Evolutionary conservation across 2,888 invertebrate species (phyloP).

Genomic region (Synergus japonicus): DNA sequence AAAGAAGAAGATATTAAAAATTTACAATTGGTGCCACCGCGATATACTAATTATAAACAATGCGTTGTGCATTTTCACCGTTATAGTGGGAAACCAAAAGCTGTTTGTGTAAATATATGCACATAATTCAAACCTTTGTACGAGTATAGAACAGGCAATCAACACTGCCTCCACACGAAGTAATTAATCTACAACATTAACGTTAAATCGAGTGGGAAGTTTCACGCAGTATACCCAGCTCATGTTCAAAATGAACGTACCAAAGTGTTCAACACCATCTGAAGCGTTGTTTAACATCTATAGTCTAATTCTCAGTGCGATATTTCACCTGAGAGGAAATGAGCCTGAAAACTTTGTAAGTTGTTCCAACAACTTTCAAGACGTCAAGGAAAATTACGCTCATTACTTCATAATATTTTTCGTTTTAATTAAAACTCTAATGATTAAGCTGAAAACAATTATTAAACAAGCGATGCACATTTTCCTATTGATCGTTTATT

Average conservation of each 20-base stretch:
- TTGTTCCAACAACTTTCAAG: slow-evolving; percentile 11
- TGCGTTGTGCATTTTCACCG: slow-evolving; percentile 10
- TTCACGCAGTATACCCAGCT: slow-evolving; percentile 24
- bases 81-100: slow-evolving; percentile 14
- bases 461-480: too few species aligned
- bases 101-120: slow-evolving; percentile 34
- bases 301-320: slow-evolving; percentile 28
- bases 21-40: neutral
- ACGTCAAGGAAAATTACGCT: neutral
- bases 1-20: neutral
- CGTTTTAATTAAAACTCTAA: neutral
- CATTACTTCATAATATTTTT: neutral
- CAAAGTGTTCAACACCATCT: slow-evolving; percentile 16
- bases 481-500: too few species aligned
- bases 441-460: neutral
- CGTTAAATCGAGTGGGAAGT: slow-evolving; percentile 40
- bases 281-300: neutral
- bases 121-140: slow-evolving; percentile 31
- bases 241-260: slow-evolving; percentile 27
- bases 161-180: slow-evolving; percentile 28
- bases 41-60: neutral
- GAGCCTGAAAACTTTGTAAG: slow-evolving; percentile 30
- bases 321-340: slow-evolving; percentile 29
- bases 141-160: slow-evolving; percentile 30
- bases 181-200: slow-evolving; percentile 38